Conservation (phyloP, 2,888 invertebrate species). For the Aporophyla nigra region DNA sequence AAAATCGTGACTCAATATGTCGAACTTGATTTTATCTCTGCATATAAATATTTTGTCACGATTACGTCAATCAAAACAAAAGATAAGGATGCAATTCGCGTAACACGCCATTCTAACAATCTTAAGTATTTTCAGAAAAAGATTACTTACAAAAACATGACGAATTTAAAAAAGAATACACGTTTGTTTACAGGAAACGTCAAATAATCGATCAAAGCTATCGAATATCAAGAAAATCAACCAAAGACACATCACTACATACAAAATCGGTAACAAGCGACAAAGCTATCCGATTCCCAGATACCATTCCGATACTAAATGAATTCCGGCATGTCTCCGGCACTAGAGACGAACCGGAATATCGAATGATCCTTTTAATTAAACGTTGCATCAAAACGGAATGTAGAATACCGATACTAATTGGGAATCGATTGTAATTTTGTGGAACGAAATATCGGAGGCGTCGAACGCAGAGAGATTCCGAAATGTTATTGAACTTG, state of each 20-base stretch:
- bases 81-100: conserved; percentile 29
- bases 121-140: not conserved
- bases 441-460: conserved; percentile 43
- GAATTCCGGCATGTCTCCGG: conserved; percentile 29
- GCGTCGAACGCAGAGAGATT: conserved; percentile 19
- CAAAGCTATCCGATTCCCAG: conserved; percentile 37
- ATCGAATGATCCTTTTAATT: conserved; percentile 50
- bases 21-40: conserved; percentile 18
- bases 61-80: conserved; percentile 22
- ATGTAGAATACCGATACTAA: conserved; percentile 44
- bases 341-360: conserved; percentile 41
- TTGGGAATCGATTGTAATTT: conserved; percentile 57
- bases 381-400: conserved; percentile 53
- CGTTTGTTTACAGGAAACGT: conserved; percentile 20
- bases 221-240: conserved; percentile 20
- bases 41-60: conserved; percentile 28
- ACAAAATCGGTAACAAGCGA: conserved; percentile 18
- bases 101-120: conserved; percentile 15
- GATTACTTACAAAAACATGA: not conserved
- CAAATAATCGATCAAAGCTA: conserved; percentile 32
- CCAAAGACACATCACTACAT: conserved; percentile 13
- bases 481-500: conserved; percentile 43
- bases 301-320: conserved; percentile 31
- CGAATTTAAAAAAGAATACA: conserved; percentile 3
- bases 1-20: conserved; percentile 41